Evolutionary conservation across 1,140 invertebrate genomes (phyloP).

Genomic region (Orius laevigatus): DNA sequence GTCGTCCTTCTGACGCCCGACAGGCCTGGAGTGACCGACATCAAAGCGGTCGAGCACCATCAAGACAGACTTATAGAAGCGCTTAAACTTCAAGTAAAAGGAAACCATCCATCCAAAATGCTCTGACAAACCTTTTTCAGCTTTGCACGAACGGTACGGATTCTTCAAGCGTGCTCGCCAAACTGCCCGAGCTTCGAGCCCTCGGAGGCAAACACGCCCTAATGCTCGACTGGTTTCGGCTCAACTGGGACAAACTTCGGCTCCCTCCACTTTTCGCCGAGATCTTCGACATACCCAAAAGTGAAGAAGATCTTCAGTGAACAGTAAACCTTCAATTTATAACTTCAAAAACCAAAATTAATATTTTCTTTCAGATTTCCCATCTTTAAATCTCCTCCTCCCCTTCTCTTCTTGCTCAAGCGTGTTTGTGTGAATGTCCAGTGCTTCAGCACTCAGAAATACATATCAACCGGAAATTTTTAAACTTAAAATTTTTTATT

Average conservation of each 20-base stretch:
- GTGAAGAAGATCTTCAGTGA: conserved; percentile 56
- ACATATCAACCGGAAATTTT: conserved; percentile 8
- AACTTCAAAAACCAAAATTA: background rate
- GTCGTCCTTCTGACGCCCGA: conserved; percentile 69
- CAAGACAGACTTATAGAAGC: conserved; percentile 76
- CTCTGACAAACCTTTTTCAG: background rate
- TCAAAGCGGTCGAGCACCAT: conserved; percentile 64
- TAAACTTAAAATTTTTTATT: background rate
- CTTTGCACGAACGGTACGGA: conserved; percentile 4
- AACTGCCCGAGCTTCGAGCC: conserved; percentile 61
- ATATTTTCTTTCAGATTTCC: conserved; percentile 2
- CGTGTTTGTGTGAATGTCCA: conserved; percentile 2
- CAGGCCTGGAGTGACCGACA: conserved; percentile 60
- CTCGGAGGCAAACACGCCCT: conserved; percentile 72
- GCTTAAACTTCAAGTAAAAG: conserved; percentile 52
- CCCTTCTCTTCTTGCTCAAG: conserved; percentile 10
- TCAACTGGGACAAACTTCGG: conserved; percentile 68
- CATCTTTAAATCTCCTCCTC: conserved; percentile 9
- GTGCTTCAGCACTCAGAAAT: conserved; percentile 6
- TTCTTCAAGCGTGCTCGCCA: conserved; percentile 43
- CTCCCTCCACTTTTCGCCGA: conserved; percentile 89
- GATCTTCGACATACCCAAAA: conserved; percentile 93
- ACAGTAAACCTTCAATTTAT: conserved; percentile 11
- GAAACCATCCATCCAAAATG: background rate
- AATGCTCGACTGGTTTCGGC: conserved; percentile 78